Conservation (phyloP, 2,113 vertebrate species). For the Oreochromis spilurus region DNA sequence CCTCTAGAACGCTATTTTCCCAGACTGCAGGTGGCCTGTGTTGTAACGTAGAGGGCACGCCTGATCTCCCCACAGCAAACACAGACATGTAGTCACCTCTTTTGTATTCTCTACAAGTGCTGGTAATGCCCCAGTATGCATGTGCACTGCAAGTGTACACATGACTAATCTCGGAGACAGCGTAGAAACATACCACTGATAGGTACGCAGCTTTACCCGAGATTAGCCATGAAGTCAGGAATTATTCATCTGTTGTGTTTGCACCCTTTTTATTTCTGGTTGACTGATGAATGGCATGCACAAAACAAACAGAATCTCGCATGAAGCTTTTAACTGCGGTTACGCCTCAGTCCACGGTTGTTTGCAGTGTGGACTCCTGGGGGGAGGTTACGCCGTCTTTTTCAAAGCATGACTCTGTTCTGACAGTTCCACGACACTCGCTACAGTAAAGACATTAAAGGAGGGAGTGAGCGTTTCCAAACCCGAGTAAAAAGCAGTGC, state of each 20-base stretch:
- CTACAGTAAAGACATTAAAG: not conserved
- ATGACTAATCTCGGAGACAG: constrained; percentile 46
- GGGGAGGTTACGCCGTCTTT: not conserved
- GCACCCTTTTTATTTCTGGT: not conserved
- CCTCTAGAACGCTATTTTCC: constrained; percentile 50
- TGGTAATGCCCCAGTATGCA: constrained; percentile 32
- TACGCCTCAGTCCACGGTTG: constrained; percentile 16
- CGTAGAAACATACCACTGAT: constrained; percentile 43
- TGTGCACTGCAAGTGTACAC: constrained; percentile 41
- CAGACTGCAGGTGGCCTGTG: constrained; percentile 58
- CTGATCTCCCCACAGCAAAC: constrained; percentile 51
- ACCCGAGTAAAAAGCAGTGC: constrained; percentile 8
- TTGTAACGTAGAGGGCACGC: constrained; percentile 32
- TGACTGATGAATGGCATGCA: constrained; percentile 32
- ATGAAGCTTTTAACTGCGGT: not conserved
- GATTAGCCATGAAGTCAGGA: constrained; percentile 44
- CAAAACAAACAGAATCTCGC: constrained; percentile 7
- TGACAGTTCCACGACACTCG: not conserved
- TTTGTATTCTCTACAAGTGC: constrained; percentile 49
- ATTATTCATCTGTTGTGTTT: constrained; percentile 45
- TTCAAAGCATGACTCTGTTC: constrained; percentile 1
- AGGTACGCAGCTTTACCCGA: constrained; percentile 29
- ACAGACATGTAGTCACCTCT: constrained; percentile 65
- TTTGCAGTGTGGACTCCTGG: constrained; percentile 10
- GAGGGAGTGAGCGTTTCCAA: not conserved